These are phyloP conservation scores for Leguminivora glycinivorella DNA, from an alignment of 1,140 invertebrate species.

Conservation along the genomic window DNA sequence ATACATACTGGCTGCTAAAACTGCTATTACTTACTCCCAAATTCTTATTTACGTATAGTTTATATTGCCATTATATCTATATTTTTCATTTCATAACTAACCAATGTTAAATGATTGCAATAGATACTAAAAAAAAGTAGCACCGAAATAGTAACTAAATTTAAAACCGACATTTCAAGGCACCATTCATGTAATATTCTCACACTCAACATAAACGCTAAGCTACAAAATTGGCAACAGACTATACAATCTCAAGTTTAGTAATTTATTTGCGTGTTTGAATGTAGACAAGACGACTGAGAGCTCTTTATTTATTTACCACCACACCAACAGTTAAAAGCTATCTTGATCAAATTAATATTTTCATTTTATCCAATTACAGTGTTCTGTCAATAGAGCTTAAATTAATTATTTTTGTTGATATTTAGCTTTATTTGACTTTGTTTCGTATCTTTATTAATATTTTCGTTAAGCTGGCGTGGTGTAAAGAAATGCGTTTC, in stretches of 20 bases:
- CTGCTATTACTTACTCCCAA: not conserved
- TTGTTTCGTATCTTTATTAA: too few relatives aligned
- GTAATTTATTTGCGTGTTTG: too few relatives aligned
- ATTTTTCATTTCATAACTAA: not conserved
- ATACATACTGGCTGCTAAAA: slow-evolving; percentile 54
- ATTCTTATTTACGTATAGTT: not conserved
- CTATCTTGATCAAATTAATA: too few relatives aligned
- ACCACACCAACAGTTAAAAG: too few relatives aligned
- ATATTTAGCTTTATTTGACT: too few relatives aligned
- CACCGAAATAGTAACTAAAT: slow-evolving; percentile 6
- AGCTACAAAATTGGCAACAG: not conserved
- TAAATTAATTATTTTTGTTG: too few relatives aligned
- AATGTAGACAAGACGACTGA: too few relatives aligned
- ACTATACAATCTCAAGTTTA: slow-evolving; percentile 34
- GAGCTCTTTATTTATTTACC: too few relatives aligned
- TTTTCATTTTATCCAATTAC: too few relatives aligned
- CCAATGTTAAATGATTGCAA: not conserved
- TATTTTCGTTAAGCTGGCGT: too few relatives aligned
- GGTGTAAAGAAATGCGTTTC: too few relatives aligned
- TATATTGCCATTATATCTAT: not conserved
- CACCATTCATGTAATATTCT: slow-evolving; percentile 2
- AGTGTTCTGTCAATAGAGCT: too few relatives aligned
- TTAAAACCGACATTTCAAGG: slow-evolving; percentile 10
- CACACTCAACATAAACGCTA: not conserved
- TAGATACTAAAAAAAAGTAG: slow-evolving; percentile 1